Conservation (phyloP, 2,888 invertebrate species). For the Plebejus anna region DNA sequence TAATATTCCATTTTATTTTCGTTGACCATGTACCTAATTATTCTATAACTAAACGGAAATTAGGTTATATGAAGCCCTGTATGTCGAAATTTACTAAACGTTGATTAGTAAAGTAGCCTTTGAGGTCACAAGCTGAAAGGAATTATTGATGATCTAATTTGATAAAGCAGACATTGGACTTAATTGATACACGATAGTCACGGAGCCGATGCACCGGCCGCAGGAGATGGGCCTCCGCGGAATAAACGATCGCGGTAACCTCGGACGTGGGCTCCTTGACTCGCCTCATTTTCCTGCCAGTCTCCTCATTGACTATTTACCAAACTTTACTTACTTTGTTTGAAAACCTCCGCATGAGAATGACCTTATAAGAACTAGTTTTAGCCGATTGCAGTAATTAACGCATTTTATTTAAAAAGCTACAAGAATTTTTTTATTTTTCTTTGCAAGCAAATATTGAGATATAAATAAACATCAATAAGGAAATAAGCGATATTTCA, state of each 20-base stretch:
- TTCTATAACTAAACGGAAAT: neutral
- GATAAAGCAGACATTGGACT: conserved; percentile 22
- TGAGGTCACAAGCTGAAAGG: conserved; percentile 6
- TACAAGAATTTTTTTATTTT: neutral
- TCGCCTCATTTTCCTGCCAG: neutral
- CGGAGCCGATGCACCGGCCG: neutral
- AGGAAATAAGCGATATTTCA: conserved; percentile 6
- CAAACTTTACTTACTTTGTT: neutral
- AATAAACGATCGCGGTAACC: neutral
- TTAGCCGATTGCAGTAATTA: neutral
- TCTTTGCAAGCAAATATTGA: neutral
- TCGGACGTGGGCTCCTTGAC: conserved; percentile 16
- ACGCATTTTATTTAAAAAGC: neutral
- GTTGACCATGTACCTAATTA: too few species aligned
- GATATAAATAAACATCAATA: conserved; percentile 32
- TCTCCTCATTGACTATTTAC: neutral
- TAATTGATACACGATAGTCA: conserved; percentile 19
- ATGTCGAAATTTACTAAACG: neutral
- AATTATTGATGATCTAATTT: neutral
- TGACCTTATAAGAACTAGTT: neutral
- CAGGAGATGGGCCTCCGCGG: conserved; percentile 18
- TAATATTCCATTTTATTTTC: too few species aligned
- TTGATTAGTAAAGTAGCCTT: neutral
- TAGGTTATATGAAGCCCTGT: neutral
- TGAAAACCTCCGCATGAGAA: neutral